These are phyloP conservation scores for Hemitrygon akajei DNA, from an alignment of 2,797 vertebrate species.

Conservation along the genomic window DNA sequence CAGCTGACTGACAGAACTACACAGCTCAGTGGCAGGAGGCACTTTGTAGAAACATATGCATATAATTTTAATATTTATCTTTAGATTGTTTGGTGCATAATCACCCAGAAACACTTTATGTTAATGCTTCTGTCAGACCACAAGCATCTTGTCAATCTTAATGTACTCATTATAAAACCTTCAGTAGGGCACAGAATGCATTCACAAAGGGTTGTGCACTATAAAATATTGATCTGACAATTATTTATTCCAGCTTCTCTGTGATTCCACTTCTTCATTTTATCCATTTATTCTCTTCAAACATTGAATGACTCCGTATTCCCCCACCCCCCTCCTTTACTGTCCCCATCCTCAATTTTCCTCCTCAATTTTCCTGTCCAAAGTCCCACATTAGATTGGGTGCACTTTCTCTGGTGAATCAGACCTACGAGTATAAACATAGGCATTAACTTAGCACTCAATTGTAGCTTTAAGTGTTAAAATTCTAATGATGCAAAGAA, in stretches of 20 bases:
- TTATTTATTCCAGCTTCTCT: not conserved
- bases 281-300: not conserved
- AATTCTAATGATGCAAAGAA: not conserved
- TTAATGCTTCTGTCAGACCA: conserved; percentile 59
- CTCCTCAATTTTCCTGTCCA: not conserved
- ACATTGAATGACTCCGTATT: not conserved
- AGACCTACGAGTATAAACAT: not conserved
- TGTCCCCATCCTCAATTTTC: not conserved
- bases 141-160: conserved; percentile 65
- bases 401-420: not conserved
- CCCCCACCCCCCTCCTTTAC: not conserved
- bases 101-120: conserved; percentile 74
- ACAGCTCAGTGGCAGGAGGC: conserved; percentile 2
- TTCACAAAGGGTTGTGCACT: conserved; percentile 19
- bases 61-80: conserved; percentile 33
- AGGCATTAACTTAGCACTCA: not conserved
- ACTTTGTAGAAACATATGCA: conserved; percentile 34
- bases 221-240: conserved; percentile 1
- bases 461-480: not conserved
- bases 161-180: conserved; percentile 61
- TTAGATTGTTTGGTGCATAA: conserved; percentile 30
- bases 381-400: not conserved
- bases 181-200: conserved; percentile 46
- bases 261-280: not conserved
- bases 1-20: conserved; percentile 33